These are phyloP conservation scores for Epinotia nisella DNA, from an alignment of 2,888 invertebrate species.

Conservation along the genomic window DNA sequence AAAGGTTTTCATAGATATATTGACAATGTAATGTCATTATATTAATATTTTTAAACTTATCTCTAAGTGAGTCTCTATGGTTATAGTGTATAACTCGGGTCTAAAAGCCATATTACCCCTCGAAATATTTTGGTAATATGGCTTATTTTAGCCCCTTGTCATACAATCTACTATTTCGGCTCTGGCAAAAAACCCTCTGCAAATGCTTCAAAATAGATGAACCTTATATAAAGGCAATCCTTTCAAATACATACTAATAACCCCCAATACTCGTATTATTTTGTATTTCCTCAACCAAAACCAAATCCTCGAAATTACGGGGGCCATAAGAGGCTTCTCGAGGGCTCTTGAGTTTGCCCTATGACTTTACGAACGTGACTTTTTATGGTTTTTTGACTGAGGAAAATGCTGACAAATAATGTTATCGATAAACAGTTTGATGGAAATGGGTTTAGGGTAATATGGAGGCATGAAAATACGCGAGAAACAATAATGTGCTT, in stretches of 20 bases:
- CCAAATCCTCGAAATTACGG: constrained; percentile 53
- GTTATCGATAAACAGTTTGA: constrained; percentile 35
- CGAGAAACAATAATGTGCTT: neutral
- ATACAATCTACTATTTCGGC: no score
- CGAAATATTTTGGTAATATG: no score
- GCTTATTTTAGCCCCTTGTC: no score
- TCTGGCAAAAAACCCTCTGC: no score
- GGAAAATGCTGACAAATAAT: constrained; percentile 26
- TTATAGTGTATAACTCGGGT: no score
- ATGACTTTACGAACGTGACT: constrained; percentile 39
- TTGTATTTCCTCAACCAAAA: constrained; percentile 41
- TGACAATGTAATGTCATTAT: no score
- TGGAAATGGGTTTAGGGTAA: neutral
- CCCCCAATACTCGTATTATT: constrained; percentile 12
- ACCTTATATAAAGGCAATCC: neutral
- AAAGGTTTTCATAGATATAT: no score
- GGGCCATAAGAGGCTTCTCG: constrained; percentile 48
- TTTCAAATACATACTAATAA: constrained; percentile 6
- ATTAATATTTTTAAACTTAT: no score
- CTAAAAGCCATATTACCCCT: no score
- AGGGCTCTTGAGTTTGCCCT: constrained; percentile 21
- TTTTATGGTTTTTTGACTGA: constrained; percentile 31
- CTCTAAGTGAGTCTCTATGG: no score
- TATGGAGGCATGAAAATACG: neutral
- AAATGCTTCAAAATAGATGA: no score